These are phyloP conservation scores for Clarias platycephalus DNA, from an alignment of 2,797 vertebrate species.

Conservation along the genomic window DNA sequence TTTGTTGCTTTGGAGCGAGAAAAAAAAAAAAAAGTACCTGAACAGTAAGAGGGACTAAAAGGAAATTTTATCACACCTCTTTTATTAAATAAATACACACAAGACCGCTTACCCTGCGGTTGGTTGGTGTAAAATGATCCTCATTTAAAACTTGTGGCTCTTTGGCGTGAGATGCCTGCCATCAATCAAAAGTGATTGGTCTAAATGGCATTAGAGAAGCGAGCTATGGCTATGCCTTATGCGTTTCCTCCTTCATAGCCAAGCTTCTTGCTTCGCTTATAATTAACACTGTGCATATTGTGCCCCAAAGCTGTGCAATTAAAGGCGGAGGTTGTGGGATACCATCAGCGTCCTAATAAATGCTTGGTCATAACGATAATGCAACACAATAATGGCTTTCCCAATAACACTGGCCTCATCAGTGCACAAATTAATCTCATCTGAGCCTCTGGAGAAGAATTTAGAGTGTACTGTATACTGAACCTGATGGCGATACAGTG, in stretches of 20 bases:
- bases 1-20: constrained; percentile 1
- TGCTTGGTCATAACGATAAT: constrained; percentile 58
- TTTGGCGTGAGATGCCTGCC: constrained; percentile 49
- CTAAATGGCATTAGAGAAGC: constrained; percentile 57
- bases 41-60: constrained; percentile 43
- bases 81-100: constrained; percentile 57
- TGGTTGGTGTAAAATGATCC: constrained; percentile 56
- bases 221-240: constrained; percentile 44
- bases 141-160: constrained; percentile 57
- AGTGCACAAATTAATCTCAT: constrained; percentile 40
- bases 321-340: constrained; percentile 55
- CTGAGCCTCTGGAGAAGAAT: constrained; percentile 18
- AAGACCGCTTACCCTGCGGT: constrained; percentile 52
- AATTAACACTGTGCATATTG: constrained; percentile 59
- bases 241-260: constrained; percentile 42
- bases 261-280: constrained; percentile 45
- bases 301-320: constrained; percentile 63
- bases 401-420: constrained; percentile 35
- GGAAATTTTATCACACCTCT: constrained; percentile 41
- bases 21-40: constrained; percentile 34
- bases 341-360: constrained; percentile 56
- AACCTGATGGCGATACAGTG: background rate
- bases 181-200: constrained; percentile 63
- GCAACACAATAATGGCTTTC: constrained; percentile 44
- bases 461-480: constrained; percentile 11